Evolutionary conservation across 2,797 vertebrate genomes (phyloP).

Genomic region (Myotis planiceps): DNA sequence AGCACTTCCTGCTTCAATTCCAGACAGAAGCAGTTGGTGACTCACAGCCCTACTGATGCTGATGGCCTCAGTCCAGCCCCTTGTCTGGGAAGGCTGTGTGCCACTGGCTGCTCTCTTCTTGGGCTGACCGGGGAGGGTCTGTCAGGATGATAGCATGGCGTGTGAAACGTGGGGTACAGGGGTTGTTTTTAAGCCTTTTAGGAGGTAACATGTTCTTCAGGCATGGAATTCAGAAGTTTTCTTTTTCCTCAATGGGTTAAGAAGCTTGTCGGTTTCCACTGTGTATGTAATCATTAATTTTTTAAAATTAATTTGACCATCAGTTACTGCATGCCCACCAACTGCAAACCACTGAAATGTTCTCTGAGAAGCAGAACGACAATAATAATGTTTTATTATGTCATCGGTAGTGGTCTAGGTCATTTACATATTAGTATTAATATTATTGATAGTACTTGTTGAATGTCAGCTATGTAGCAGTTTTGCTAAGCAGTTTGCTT

Average conservation of each 20-base stretch:
- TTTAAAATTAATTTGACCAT: not conserved
- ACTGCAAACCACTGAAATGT: not conserved
- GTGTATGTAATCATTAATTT: not conserved
- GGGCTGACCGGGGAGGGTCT: not conserved
- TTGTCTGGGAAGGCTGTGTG: not conserved
- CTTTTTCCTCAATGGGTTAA: not conserved
- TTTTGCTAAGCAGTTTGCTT: not conserved
- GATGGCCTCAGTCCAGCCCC: not conserved
- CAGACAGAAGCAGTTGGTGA: not conserved
- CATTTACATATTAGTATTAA: not conserved
- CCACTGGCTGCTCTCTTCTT: not conserved
- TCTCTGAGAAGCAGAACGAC: not conserved
- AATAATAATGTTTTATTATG: not conserved
- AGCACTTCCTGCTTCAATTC: not conserved
- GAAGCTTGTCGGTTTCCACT: not conserved
- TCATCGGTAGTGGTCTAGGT: not conserved
- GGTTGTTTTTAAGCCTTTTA: not conserved
- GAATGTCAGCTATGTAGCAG: not conserved
- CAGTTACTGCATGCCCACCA: not conserved
- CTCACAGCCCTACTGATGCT: not conserved
- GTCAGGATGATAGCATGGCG: fast-evolving
- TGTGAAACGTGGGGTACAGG: not conserved
- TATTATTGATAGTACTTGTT: not conserved
- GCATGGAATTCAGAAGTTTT: not conserved
- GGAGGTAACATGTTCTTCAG: not conserved